Base-by-base conservation (phyloP, 2,888 invertebrate species). In the Dendrolimus houi region DNA sequence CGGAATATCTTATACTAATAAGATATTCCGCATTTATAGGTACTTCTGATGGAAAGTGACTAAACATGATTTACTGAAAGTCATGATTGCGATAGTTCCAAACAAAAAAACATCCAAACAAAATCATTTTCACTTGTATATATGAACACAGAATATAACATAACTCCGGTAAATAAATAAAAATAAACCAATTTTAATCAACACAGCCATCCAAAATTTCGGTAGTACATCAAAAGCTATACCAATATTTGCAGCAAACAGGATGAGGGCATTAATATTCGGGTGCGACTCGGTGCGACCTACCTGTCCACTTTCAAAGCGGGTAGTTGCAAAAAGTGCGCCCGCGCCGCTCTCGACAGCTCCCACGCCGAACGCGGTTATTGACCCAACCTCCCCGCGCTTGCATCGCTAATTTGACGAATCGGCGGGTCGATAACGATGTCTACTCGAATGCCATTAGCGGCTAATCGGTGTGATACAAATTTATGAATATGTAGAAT, bases 341-440 rank as follows among this genome's bases (percentile, higher is more conserved):
- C 73, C 72, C 71, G 74, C 75, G 72, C 70, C 64, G 57, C 73
- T 47, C 47, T 47, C 47, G 9, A 47, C 47, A 47, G 79, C 81
- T 85, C 86, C 85, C 85, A 85, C 84, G 81, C 75, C 75, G 75
- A 70, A 75, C 74, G 68, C 71, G 84, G 83, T 79, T 83, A 61
- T 57, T 62, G 79, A 80, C 71, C 79, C 71, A 68, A 68, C 75
- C 75, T 72, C 66, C 68, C 70, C 83, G 85, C 85, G 83, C 77
- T 77, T 71, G 85, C 47, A 47, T 47, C 83, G 82, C 73, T 83
- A 82, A 85, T 84, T 85, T 85, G 87, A 83, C 84, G 83, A 85
- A 81, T 73, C 69, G 67, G 65, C 68, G 63, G 64, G 62, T 40
- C 54, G 56, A 47, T 47, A 47, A 47, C 47, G 47, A 47, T 47